These are phyloP conservation scores for Phenganax marumi DNA, from an alignment of 92 coral and sea anemone genomes.

Conservation along the genomic window DNA sequence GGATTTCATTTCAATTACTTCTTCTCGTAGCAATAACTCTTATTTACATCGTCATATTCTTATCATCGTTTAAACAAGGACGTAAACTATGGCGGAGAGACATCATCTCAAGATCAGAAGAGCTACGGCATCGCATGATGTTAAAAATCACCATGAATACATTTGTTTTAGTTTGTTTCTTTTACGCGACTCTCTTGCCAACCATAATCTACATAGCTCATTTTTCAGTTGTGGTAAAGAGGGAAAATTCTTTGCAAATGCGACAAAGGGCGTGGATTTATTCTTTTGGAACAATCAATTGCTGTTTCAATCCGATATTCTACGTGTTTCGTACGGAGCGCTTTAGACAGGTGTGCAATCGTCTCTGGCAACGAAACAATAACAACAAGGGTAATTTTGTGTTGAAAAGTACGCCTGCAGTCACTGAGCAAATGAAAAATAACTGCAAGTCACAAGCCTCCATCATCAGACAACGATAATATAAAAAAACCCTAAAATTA, in stretches of 20 bases:
- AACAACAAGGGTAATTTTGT: no score
- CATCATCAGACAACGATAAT: no score
- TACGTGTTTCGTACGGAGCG: conserved; percentile 19
- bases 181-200: conserved; percentile 23
- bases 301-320: conserved; percentile 35
- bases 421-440: no score
- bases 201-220: conserved; percentile 9
- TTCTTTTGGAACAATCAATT: conserved; percentile 9
- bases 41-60: conserved; percentile 17
- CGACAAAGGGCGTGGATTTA: conserved; percentile 32
- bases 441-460: no score
- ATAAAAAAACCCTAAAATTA: no score
- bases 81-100: conserved; percentile 3
- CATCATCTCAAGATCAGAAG: not conserved
- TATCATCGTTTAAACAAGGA: conserved; percentile 11
- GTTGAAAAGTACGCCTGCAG: no score
- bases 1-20: not conserved
- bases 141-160: conserved; percentile 6
- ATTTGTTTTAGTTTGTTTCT: conserved; percentile 15
- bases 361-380: not conserved
- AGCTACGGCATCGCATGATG: not conserved
- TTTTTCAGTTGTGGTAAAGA: not conserved
- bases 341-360: conserved; percentile 22
- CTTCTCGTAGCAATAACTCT: not conserved
- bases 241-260: not conserved